A percentile compares a stretch with the other conserved stretches of the same genome.
These are phyloP conservation scores for Distichodus sexfasciatus DNA, from an alignment of 2,797 vertebrate species.

Conservation along the genomic window DNA sequence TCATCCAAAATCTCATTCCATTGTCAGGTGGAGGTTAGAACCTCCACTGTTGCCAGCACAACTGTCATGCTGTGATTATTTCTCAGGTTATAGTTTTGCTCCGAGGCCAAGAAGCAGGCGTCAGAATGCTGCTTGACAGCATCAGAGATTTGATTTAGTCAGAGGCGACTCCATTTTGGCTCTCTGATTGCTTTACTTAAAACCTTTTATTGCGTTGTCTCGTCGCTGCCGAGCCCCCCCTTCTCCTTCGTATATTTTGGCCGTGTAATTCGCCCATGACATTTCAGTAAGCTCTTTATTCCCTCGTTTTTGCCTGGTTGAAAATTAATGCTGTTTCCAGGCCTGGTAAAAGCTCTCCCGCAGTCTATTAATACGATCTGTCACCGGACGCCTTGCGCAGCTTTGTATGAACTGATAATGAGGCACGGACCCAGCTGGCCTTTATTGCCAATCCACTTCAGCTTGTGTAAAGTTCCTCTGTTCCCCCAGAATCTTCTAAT, in stretches of 20 bases:
- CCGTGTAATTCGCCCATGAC: constrained; percentile 23
- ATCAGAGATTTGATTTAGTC: constrained; percentile 12
- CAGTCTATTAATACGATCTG: constrained; percentile 31
- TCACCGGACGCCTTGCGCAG: constrained; percentile 32
- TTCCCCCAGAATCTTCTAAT: constrained; percentile 4
- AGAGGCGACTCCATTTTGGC: neutral
- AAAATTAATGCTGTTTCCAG: constrained; percentile 10
- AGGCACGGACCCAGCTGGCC: constrained; percentile 23
- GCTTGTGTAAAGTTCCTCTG: neutral
- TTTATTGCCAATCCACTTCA: constrained; percentile 14
- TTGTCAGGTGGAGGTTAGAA: constrained; percentile 31
- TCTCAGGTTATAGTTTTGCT: neutral
- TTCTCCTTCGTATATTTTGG: neutral
- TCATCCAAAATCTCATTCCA: neutral
- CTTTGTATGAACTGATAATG: constrained; percentile 39
- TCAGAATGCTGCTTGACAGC: neutral
- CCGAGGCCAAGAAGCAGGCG: neutral
- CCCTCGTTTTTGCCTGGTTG: constrained; percentile 7
- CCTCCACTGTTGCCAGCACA: neutral
- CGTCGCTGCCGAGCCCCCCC: neutral
- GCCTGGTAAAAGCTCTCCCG: constrained; percentile 11
- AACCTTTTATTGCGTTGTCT: neutral
- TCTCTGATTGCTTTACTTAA: constrained; percentile 9
- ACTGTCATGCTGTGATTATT: constrained; percentile 8
- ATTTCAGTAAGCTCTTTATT: constrained; percentile 8